Evolutionary conservation across 1,140 invertebrate species (phyloP).

Genomic region (Solenopsis invicta): DNA sequence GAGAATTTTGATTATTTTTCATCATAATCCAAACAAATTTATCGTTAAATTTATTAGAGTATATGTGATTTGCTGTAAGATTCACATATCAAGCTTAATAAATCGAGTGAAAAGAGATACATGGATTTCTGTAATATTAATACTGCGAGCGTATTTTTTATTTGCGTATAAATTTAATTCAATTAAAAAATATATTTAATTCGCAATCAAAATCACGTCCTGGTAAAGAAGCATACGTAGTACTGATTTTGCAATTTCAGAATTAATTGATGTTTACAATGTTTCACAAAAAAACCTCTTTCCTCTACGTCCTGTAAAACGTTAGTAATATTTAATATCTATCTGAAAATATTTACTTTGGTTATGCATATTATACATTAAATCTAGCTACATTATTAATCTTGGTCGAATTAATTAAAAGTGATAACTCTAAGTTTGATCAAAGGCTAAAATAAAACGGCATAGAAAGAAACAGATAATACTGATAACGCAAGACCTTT

Average conservation of each 20-base stretch:
- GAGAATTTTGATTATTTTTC: not conserved
- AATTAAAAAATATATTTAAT: not conserved
- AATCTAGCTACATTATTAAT: constrained; percentile 23
- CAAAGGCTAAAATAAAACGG: not conserved
- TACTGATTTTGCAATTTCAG: not conserved
- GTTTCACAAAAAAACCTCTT: not conserved
- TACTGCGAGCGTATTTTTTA: not conserved
- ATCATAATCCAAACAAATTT: constrained; percentile 17
- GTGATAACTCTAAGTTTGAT: not conserved
- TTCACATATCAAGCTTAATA: not conserved
- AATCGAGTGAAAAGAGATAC: not conserved
- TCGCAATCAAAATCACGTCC: not conserved
- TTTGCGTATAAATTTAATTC: not conserved
- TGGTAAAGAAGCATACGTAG: not conserved
- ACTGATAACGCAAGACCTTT: not conserved
- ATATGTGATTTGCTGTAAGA: not conserved
- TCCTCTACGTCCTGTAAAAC: not conserved
- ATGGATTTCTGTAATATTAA: not conserved
- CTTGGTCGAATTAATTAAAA: not conserved
- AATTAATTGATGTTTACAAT: not conserved
- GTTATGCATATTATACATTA: not conserved
- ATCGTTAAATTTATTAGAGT: constrained; percentile 29
- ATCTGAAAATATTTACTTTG: not conserved
- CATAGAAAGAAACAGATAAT: not conserved
- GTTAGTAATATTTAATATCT: no score